Evolutionary conservation across 2,113 vertebrate species (phyloP), one percentile per base, ranked within the genome.

Genomic region (Notothenia rossii): DNA sequence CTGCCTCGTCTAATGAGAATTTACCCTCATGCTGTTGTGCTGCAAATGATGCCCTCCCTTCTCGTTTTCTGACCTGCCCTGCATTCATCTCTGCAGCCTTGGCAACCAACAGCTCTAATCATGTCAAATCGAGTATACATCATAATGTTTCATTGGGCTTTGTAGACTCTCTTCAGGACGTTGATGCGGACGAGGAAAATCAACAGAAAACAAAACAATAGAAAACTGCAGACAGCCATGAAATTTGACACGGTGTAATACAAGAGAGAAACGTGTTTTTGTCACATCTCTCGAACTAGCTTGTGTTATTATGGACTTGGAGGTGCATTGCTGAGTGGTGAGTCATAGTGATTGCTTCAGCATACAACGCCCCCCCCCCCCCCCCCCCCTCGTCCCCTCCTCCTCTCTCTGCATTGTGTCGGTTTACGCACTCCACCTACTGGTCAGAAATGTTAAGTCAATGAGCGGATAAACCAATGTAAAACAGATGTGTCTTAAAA

Each of bases 301-400:
- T 65, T 33, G 59, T 87, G 84, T 88, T 90, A 43, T 90, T 87
- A 55, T 92, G 83, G 72, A 79, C 87, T 84, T 71, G 56, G 75
- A 63, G 83, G 59, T 81, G 76, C 93, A 91, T 93, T 90, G 83
- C 86, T 88, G 77, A 79, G 85, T 72, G 80, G 87, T 93, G 91
- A 94, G 77, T 93, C 88, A 92, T 77, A 65, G 78, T 88, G 73
- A 88, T 85, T 60, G 81, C 89, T 83, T 88, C 81, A 87, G 81
- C 82, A 71, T 51, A 61, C 74, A 45, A 63, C 12, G 66, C 72
- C 79, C 5, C 33, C 60, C 25, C 72, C 62, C 51, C 22, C 20
- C 6, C 61, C n/a, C n/a, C n/a, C n/a, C n/a, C n/a, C n/a, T n/a
- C n/a, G n/a, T n/a, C 60, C 25, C 72, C 62, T 48, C 22, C 20